phyloP scores from a whole-genome alignment of 2,113 vertebrate genomes.

The Mormyrus lacerda region DNA sequence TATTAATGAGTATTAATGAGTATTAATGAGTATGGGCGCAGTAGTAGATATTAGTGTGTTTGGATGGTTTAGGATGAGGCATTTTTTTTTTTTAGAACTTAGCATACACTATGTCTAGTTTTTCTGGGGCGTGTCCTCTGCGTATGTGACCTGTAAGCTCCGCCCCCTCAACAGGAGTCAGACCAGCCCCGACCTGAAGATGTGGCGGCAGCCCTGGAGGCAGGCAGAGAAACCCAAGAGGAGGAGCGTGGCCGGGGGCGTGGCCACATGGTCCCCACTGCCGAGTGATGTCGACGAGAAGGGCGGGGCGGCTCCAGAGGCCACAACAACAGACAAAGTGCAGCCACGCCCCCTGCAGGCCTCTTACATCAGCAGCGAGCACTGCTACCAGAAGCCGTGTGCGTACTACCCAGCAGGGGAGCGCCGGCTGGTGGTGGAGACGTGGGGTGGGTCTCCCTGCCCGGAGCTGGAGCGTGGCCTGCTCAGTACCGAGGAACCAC shows the following conservation, averaged over 20 bases:
- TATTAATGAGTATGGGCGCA: neutral
- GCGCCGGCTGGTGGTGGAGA: constrained; percentile 88
- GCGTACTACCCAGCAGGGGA: constrained; percentile 86
- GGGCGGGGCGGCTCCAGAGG: constrained; percentile 44
- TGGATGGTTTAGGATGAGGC: neutral
- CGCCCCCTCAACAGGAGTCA: constrained; percentile 60
- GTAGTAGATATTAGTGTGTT: neutral
- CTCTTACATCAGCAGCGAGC: constrained; percentile 90
- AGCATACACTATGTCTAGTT: neutral
- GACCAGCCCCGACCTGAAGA: constrained; percentile 79
- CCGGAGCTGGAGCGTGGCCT: constrained; percentile 65
- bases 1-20: too few relatives aligned
- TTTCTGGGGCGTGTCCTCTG: neutral
- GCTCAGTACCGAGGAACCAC: constrained; percentile 67
- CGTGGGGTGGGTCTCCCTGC: constrained; percentile 73
- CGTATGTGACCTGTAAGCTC: neutral
- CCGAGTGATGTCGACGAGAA: constrained; percentile 43
- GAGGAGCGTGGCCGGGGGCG: constrained; percentile 31
- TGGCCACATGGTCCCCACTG: constrained; percentile 40
- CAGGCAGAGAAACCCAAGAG: constrained; percentile 60
- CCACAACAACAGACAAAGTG: constrained; percentile 44
- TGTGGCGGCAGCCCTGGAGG: constrained; percentile 91
- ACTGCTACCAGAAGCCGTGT: constrained; percentile 95
- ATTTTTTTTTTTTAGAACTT: neutral
- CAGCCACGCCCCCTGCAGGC: constrained; percentile 72